These are phyloP conservation scores for Tachina grossa DNA, from an alignment of 2,888 invertebrate species.

Conservation along the genomic window DNA sequence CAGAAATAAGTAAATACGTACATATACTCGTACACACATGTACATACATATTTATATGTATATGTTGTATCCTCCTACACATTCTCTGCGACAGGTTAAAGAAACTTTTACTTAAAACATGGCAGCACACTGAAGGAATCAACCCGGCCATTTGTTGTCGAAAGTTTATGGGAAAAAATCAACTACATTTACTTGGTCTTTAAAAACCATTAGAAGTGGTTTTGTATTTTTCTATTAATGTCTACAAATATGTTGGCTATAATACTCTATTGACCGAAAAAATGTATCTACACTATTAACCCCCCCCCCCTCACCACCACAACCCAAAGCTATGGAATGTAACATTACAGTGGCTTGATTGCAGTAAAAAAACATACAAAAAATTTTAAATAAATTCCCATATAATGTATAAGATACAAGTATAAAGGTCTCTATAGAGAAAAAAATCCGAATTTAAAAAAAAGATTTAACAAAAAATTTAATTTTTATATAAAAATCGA, in stretches of 20 bases:
- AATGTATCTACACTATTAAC: slow-evolving; percentile 5
- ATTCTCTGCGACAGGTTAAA: neutral
- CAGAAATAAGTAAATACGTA: neutral
- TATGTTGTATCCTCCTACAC: neutral
- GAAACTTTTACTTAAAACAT: slow-evolving; percentile 56
- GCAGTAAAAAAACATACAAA: neutral
- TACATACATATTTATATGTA: neutral
- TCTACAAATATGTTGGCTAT: slow-evolving; percentile 52
- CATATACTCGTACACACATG: neutral
- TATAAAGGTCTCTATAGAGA: too few species aligned
- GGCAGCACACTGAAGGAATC: neutral
- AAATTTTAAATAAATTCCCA: too few species aligned
- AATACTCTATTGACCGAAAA: slow-evolving; percentile 69
- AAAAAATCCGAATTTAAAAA: too few species aligned
- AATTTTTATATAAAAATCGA: too few species aligned
- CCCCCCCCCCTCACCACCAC: too few species aligned
- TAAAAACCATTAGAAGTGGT: slow-evolving; percentile 49
- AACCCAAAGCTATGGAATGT: neutral
- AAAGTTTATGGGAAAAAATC: slow-evolving; percentile 19
- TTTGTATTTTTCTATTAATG: slow-evolving; percentile 20
- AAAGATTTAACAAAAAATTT: too few species aligned
- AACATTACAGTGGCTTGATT: neutral
- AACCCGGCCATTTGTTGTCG: slow-evolving; percentile 13
- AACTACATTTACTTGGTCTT: slow-evolving; percentile 4
- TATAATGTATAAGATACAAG: too few species aligned